Conservation (phyloP, 2,797 vertebrate genomes). For the Scomberomorus guttatus region DNA sequence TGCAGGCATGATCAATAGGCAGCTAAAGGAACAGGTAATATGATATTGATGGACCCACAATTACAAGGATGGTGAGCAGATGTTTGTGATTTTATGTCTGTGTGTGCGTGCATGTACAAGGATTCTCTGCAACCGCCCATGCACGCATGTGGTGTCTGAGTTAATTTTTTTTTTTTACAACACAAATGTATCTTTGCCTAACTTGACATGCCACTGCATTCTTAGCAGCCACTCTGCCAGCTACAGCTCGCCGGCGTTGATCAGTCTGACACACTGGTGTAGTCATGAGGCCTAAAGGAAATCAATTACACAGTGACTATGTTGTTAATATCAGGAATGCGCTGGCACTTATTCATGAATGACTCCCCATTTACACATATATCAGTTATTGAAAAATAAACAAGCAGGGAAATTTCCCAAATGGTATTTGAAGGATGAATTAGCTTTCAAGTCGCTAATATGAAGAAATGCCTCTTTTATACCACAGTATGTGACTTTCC, state of each 20-base stretch:
- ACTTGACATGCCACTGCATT: slow-evolving; percentile 67
- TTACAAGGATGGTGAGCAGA: slow-evolving; percentile 66
- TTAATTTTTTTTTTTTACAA: slow-evolving; percentile 75
- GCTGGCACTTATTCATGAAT: slow-evolving; percentile 42
- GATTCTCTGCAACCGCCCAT: slow-evolving; percentile 1
- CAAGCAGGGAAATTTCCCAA: slow-evolving; percentile 23
- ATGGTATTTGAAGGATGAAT: slow-evolving; percentile 23
- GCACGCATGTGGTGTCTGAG: slow-evolving; percentile 49
- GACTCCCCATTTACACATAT: slow-evolving; percentile 37
- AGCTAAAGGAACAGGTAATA: slow-evolving; percentile 84
- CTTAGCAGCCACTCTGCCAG: slow-evolving; percentile 34
- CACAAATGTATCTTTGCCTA: slow-evolving; percentile 74
- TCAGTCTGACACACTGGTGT: slow-evolving; percentile 42
- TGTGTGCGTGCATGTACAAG: slow-evolving; percentile 24
- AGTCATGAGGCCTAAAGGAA: slow-evolving; percentile 60
- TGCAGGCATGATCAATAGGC: slow-evolving; percentile 83
- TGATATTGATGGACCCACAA: slow-evolving; percentile 83
- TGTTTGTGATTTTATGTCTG: slow-evolving; percentile 54
- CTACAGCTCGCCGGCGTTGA: slow-evolving; percentile 39
- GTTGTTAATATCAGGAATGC: slow-evolving; percentile 55
- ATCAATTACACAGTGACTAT: slow-evolving; percentile 70
- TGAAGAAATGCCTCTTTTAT: neutral
- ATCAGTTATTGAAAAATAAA: slow-evolving; percentile 55
- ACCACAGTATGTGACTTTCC: neutral
- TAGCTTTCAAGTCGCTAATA: slow-evolving; percentile 11